Base-by-base conservation (phyloP, 2,797 vertebrate genomes). In the Typhlichthys subterraneus region DNA sequence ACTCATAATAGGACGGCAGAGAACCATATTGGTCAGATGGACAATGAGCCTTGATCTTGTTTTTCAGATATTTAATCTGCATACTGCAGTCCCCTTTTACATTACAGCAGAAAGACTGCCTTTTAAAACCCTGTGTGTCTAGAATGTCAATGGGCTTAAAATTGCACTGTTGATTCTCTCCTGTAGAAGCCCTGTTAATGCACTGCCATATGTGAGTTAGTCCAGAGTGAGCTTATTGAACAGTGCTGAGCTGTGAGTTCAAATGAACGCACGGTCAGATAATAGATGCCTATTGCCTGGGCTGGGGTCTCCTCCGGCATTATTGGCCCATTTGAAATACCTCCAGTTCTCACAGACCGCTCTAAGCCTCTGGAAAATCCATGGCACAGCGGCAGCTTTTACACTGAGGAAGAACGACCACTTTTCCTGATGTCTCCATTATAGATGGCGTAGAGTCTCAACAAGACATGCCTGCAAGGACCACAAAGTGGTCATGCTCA, bases 271-370 rank as follows among this genome's bases (percentile, higher is more conserved):
- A 29, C 33, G 33, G 10, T 56, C 51, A 51, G 46, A n/a, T 60
- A 65, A 65, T 13, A 38, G 53, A 53, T 60, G 49, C 15, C n/a
- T 51, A 19, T 48, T 12, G 31, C 11, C 23, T 4, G 29, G 47
- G 59, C 53, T 11, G 6, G 17, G 19, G 51, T 69, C 51, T 54
- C 57, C 55, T 67, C 38, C 29, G 56, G 48, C 49, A 81, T 70
- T 64, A 53, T 66, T 64, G 67, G 49, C 70, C 49, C 56, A 47
- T 75, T 71, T 72, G 63, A 82, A 77, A 77, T 69, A 66, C 57
- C 47, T 73, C 59, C 68, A 57, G 59, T 15, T 64, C 42, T 69
- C 59, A 17, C 10, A 66, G 61, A 65, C 38, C 45, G 65, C 61
- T 14, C 46, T 12, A 9, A 55, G 61, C 63, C 63, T 62, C 45